A percentile compares a stretch with the other conserved stretches of the same genome.
These are phyloP conservation scores for Cartodere bifasciata DNA, from an alignment of 2,888 invertebrate species.

Conservation along the genomic window DNA sequence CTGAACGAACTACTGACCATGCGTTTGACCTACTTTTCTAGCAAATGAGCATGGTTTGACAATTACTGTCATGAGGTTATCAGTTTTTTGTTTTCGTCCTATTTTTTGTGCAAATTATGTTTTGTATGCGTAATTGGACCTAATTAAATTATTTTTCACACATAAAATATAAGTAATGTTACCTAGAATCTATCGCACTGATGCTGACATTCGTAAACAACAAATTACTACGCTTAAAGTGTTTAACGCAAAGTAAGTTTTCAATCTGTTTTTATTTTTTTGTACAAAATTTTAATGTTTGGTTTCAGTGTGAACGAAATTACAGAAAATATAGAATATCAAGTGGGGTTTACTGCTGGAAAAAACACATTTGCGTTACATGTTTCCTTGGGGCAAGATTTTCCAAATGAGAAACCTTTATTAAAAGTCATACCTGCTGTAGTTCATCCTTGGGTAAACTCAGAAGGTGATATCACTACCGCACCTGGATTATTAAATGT, in stretches of 20 bases:
- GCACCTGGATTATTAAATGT: conserved; percentile 67
- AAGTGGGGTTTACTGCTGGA: conserved; percentile 54
- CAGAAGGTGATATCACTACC: conserved; percentile 53
- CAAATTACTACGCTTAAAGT: conserved; percentile 74
- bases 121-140: background rate
- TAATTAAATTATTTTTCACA: background rate
- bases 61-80: too few relatives aligned
- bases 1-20: too few relatives aligned
- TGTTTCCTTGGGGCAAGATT: conserved; percentile 53
- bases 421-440: conserved; percentile 54
- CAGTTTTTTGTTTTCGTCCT: too few relatives aligned
- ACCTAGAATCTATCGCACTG: conserved; percentile 42
- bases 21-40: too few relatives aligned
- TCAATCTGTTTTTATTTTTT: conserved; percentile 9
- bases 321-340: conserved; percentile 57
- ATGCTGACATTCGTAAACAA: conserved; percentile 48
- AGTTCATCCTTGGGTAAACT: conserved; percentile 59
- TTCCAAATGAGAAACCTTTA: conserved; percentile 63
- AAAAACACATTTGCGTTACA: conserved; percentile 52
- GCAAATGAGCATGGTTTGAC: too few relatives aligned
- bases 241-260: conserved; percentile 63
- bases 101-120: conserved; percentile 2
- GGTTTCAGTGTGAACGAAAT: conserved; percentile 54
- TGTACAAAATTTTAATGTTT: conserved; percentile 7
- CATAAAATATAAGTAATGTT: conserved; percentile 35